Percentiles rank a stretch among this genome's conserved stretches.
Conservation (phyloP, 2,888 invertebrate species). For the Orthosia gracilis region DNA sequence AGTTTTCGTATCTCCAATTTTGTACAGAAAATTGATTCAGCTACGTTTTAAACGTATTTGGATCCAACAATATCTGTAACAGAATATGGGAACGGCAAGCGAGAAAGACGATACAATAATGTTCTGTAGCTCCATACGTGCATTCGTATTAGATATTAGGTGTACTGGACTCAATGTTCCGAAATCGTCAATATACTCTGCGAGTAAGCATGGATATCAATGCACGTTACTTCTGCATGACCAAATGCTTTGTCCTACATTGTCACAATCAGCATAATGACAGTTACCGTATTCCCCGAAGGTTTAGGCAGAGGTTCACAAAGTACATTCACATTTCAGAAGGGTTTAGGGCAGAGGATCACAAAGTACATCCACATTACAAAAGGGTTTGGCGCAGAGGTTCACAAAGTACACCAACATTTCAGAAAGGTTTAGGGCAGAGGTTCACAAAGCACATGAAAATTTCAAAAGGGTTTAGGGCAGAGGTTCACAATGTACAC, state of each 20-base stretch:
- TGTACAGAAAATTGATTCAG: conserved; percentile 7
- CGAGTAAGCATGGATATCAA: background rate
- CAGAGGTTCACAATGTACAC: no score
- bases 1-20: background rate
- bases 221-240: background rate
- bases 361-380: no score
- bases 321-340: no score
- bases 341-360: no score
- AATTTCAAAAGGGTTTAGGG: no score
- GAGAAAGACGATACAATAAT: background rate
- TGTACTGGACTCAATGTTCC: background rate
- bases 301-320: no score
- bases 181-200: background rate
- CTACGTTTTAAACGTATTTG: background rate
- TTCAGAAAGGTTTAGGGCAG: no score
- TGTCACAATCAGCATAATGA: background rate
- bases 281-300: background rate
- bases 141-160: no score
- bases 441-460: no score
- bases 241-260: no score
- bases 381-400: no score
- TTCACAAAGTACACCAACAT: no score
- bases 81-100: background rate
- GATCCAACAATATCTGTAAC: background rate
- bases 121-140: background rate